Conservation (phyloP, 2,797 vertebrate genomes). For the Phoebastria nigripes region DNA sequence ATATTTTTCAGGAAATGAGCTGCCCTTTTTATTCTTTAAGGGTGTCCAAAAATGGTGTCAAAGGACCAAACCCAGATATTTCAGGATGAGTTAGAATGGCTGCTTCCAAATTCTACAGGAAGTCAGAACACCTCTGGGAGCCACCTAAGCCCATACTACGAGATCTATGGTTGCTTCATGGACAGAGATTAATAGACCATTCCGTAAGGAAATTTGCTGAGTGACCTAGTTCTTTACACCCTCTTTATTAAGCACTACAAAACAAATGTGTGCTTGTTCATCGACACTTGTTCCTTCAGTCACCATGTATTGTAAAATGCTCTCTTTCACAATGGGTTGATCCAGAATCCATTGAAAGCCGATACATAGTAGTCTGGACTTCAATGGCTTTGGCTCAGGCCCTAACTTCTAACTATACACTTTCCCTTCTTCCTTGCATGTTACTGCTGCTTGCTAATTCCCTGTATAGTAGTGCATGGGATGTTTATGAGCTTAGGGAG, state of each 20-base stretch:
- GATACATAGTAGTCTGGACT: slow-evolving; percentile 14
- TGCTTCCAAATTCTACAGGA: slow-evolving; percentile 62
- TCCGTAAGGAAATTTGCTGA: slow-evolving; percentile 47
- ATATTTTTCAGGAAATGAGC: slow-evolving; percentile 41
- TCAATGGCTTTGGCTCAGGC: slow-evolving; percentile 43
- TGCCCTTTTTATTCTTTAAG: slow-evolving; percentile 67
- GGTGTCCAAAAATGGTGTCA: slow-evolving; percentile 60
- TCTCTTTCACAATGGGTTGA: not conserved
- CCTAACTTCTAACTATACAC: not conserved
- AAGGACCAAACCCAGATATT: slow-evolving; percentile 57
- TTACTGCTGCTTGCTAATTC: slow-evolving; percentile 33
- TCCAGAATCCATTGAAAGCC: slow-evolving; percentile 53
- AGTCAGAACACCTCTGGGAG: slow-evolving; percentile 47
- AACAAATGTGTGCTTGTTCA: not conserved
- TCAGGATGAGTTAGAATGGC: slow-evolving; percentile 70
- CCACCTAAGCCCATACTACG: slow-evolving; percentile 54
- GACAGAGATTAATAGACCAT: slow-evolving; percentile 62
- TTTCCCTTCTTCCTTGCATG: slow-evolving; percentile 48
- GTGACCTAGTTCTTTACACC: slow-evolving; percentile 42
- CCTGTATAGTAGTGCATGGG: slow-evolving; percentile 22
- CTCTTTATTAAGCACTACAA: slow-evolving; percentile 41
- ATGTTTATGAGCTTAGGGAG: not conserved
- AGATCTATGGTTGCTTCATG: slow-evolving; percentile 65
- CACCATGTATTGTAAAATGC: not conserved
- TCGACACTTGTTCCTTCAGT: slow-evolving; percentile 22